A percentile compares a stretch with the other conserved stretches of the same genome.
These are phyloP conservation scores for Iguana delicatissima DNA, from an alignment of 2,797 vertebrate species.

Conservation along the genomic window DNA sequence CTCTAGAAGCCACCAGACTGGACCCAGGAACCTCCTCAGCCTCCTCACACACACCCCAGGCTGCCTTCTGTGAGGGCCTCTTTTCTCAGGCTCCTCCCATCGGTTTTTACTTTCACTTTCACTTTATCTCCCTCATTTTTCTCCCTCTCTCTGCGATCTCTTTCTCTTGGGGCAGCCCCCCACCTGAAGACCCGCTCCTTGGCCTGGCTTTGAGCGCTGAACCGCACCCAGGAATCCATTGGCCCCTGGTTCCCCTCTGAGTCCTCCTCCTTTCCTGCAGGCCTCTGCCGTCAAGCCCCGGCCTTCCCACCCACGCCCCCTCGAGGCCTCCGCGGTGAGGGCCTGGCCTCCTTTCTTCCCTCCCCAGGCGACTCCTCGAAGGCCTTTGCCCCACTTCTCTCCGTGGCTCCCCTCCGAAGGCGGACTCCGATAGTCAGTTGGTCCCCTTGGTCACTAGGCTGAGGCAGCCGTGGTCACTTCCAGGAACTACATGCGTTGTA, in stretches of 20 bases:
- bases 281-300: neutral
- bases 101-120: too few relatives aligned
- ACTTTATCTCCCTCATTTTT: too few relatives aligned
- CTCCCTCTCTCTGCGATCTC: too few relatives aligned
- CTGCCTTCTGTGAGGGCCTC: too few relatives aligned
- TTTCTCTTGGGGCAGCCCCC: neutral
- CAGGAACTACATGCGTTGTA: neutral
- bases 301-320: neutral
- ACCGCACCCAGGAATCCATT: conserved; percentile 95
- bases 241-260: neutral
- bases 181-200: conserved; percentile 91
- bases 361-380: too few relatives aligned
- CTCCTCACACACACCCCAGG: too few relatives aligned
- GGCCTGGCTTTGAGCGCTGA: conserved; percentile 91
- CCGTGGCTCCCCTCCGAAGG: too few relatives aligned
- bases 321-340: too few relatives aligned
- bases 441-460: rapidly evolving
- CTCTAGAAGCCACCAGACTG: too few relatives aligned
- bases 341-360: neutral
- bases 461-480: conserved; percentile 26
- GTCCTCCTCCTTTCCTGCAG: neutral
- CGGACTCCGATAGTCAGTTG: neutral
- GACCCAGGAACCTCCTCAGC: too few relatives aligned
- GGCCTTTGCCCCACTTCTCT: too few relatives aligned
- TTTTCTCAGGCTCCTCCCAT: too few relatives aligned